Conservation (phyloP, 2,113 vertebrate genomes). For the Gila orcuttii region DNA sequence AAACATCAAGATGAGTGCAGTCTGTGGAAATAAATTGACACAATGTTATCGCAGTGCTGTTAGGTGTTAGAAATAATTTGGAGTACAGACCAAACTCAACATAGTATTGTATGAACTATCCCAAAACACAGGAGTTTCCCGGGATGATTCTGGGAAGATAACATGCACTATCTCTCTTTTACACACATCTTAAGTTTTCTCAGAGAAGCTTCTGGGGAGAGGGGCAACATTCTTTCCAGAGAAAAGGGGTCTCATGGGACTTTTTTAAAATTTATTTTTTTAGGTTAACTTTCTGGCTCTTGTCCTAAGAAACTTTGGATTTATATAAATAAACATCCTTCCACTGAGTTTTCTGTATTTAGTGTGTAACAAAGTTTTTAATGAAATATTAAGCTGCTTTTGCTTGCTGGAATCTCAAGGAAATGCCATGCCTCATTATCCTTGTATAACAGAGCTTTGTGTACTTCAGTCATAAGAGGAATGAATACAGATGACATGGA, state of each 20-base stretch:
- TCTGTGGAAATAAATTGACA: neutral
- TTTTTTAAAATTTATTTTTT: neutral
- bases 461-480: slow-evolving; percentile 13
- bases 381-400: slow-evolving; percentile 20
- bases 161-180: neutral
- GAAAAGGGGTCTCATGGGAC: slow-evolving; percentile 40
- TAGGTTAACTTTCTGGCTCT: slow-evolving; percentile 18
- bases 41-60: neutral
- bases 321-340: slow-evolving; percentile 25
- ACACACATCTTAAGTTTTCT: neutral
- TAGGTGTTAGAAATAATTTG: slow-evolving; percentile 11
- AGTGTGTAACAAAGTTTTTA: neutral
- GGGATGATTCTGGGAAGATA: slow-evolving; percentile 8
- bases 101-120: slow-evolving; percentile 24
- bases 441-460: neutral
- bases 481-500: slow-evolving; percentile 10
- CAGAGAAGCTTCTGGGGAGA: slow-evolving; percentile 18
- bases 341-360: neutral
- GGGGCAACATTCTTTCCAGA: slow-evolving; percentile 48
- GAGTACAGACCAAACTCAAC: slow-evolving; percentile 16
- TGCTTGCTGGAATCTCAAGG: slow-evolving; percentile 14
- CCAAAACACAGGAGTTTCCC: neutral
- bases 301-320: slow-evolving; percentile 31
- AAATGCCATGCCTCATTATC: slow-evolving; percentile 34
- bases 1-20: neutral